Evolutionary conservation across 2,888 invertebrate species (phyloP), one percentile per base, ranked within the genome.

Genomic region (Hypselothyrea guttata): DNA sequence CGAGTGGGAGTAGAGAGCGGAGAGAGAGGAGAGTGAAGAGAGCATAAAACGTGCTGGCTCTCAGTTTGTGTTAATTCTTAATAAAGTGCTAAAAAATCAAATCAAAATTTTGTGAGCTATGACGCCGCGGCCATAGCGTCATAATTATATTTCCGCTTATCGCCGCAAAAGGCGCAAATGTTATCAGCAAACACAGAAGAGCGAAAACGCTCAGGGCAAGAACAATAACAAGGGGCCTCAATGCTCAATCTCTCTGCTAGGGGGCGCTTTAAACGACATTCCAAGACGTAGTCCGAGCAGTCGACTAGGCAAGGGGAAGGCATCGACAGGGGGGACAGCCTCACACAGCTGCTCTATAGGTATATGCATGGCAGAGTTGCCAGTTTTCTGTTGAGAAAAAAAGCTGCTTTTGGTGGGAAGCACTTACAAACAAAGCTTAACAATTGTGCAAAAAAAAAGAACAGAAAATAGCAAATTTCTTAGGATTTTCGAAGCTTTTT

Each of bases 51-150:
- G n/a, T n/a, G n/a, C n/a, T n/a, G n/a, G 38, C 38, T n/a, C 15
- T 22, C 40, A 2, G 15, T 7, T 45, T 31, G 41, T 27, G 74
- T 64, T 33, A 12, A 18, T 67, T 57, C 56, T 62, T 81, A 76
- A 77, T 81, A 44, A 75, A 75, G 78, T 64, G 78, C 63, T 70
- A 82, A 79, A 82, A 79, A 75, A 72, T 75, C 55, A 81, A 77
- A 77, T 77, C 56, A 60, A 76, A 72, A 22, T 22, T 22, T 61
- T 70, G 59, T 54, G 13, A 45, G 16, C 40, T 40, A 78, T 82
- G 83, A 82, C 81, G 75, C 63, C 56, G 55, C 60, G 64, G 61
- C 75, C 61, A 67, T 72, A 64, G 47, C 81, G 79, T 81, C 84
- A 81, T 67, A 62, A 65, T 16, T 48, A 18, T 35, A 40, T 41